Percentiles rank a stretch among this genome's conserved stretches.
These are phyloP conservation scores for Terrapene triunguis DNA, from an alignment of 2,113 vertebrate genomes.

Conservation along the genomic window DNA sequence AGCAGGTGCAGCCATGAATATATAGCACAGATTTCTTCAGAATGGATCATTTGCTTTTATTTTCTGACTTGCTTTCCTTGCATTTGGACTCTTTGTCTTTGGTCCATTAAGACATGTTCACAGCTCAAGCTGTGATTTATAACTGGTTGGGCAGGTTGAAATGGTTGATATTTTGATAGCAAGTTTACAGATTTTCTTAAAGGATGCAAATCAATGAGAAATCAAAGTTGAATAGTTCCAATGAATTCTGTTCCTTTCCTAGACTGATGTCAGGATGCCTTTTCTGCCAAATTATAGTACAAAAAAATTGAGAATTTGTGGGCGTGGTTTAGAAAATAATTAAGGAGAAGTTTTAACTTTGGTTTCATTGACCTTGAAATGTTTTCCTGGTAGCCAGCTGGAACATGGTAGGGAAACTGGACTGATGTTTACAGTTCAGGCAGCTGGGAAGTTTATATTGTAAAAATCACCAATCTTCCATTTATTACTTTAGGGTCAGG, in stretches of 20 bases:
- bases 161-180: rapidly evolving
- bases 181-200: background rate
- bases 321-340: slow-evolving; percentile 62
- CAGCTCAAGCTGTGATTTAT: rapidly evolving
- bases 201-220: rapidly evolving
- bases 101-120: background rate
- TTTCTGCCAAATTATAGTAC: slow-evolving; percentile 57
- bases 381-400: slow-evolving; percentile 73
- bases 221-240: background rate
- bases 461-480: slow-evolving; percentile 53
- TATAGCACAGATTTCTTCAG: background rate
- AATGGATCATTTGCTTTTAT: background rate
- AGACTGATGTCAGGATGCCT: slow-evolving; percentile 43
- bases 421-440: slow-evolving; percentile 58
- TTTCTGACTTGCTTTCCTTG: background rate
- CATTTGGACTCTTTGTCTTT: background rate
- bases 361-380: slow-evolving; percentile 65
- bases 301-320: slow-evolving; percentile 56
- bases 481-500: slow-evolving; percentile 62
- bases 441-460: slow-evolving; percentile 71
- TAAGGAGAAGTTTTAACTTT: slow-evolving; percentile 61
- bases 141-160: rapidly evolving
- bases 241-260: background rate
- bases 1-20: background rate
- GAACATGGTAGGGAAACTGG: slow-evolving; percentile 64